Conservation (phyloP, 1,140 invertebrate genomes). For the Thalassaphorura encarpata region DNA sequence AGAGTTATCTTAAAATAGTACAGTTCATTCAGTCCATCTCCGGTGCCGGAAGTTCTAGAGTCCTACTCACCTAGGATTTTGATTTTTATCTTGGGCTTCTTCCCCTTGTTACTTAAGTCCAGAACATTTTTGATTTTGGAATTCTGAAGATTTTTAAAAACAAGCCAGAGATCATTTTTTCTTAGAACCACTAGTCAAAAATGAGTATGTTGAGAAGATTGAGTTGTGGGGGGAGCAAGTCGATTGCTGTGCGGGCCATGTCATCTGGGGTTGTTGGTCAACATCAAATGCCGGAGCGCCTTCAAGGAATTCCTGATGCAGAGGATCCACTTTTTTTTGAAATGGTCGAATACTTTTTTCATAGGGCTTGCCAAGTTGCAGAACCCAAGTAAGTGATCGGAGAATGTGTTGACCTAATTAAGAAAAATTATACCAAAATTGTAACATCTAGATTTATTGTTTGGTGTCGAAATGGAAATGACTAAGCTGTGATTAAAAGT, state of each 20-base stretch:
- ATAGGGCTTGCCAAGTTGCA: conserved; percentile 59
- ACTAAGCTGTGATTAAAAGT: neutral
- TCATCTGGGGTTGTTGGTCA: neutral
- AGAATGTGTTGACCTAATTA: neutral
- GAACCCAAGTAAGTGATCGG: conserved; percentile 18
- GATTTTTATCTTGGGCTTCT: too few relatives aligned
- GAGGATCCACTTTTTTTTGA: conserved; percentile 78
- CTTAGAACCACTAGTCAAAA: too few relatives aligned
- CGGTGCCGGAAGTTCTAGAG: too few relatives aligned
- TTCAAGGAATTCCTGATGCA: conserved; percentile 65
- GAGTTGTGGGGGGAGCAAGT: neutral
- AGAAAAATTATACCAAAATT: too few relatives aligned
- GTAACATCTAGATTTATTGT: neutral
- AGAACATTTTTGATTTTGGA: too few relatives aligned
- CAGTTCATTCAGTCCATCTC: too few relatives aligned
- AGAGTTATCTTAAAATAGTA: too few relatives aligned
- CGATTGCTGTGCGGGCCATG: neutral
- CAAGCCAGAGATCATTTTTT: too few relatives aligned
- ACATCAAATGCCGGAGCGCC: conserved; percentile 74
- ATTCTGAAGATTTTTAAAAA: too few relatives aligned
- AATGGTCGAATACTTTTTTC: conserved; percentile 94
- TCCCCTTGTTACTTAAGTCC: too few relatives aligned
- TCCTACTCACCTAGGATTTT: too few relatives aligned
- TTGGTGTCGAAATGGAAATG: neutral
- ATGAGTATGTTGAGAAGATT: neutral